Percentiles rank a stretch among this genome's conserved stretches.
phyloP scores from a whole-genome alignment of 2,888 invertebrate species.

The Tachystola acroxantha region DNA sequence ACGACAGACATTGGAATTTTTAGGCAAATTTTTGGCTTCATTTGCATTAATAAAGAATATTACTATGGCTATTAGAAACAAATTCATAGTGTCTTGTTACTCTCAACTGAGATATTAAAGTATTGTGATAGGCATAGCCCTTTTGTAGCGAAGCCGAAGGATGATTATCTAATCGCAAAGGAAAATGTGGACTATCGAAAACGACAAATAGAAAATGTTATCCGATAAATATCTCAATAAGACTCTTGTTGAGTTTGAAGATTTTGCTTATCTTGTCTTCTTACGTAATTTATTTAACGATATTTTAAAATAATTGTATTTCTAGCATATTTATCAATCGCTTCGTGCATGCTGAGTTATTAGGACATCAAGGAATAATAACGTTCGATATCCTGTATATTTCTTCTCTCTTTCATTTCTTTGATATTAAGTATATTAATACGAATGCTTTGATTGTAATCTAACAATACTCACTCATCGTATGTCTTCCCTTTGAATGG shows the following conservation, averaged over 20 bases:
- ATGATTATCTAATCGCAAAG: constrained; percentile 33
- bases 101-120: constrained; percentile 25
- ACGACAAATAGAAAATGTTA: constrained; percentile 22
- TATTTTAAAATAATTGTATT: neutral
- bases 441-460: no score
- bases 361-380: no score
- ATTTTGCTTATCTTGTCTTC: constrained; percentile 26
- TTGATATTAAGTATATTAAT: no score
- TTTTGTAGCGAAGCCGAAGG: constrained; percentile 26
- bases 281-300: neutral
- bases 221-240: constrained; percentile 28
- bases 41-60: constrained; percentile 31
- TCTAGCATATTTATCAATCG: no score
- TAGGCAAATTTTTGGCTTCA: constrained; percentile 39
- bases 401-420: no score
- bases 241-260: constrained; percentile 16
- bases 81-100: constrained; percentile 36
- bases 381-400: no score
- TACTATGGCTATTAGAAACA: constrained; percentile 27
- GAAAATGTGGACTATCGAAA: constrained; percentile 23
- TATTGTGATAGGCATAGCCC: constrained; percentile 21
- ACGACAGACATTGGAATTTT: constrained; percentile 43
- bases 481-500: constrained; percentile 78
- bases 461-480: constrained; percentile 57
- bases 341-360: no score